Conservation (phyloP, 2,797 vertebrate genomes). For the Tapirus indicus region DNA sequence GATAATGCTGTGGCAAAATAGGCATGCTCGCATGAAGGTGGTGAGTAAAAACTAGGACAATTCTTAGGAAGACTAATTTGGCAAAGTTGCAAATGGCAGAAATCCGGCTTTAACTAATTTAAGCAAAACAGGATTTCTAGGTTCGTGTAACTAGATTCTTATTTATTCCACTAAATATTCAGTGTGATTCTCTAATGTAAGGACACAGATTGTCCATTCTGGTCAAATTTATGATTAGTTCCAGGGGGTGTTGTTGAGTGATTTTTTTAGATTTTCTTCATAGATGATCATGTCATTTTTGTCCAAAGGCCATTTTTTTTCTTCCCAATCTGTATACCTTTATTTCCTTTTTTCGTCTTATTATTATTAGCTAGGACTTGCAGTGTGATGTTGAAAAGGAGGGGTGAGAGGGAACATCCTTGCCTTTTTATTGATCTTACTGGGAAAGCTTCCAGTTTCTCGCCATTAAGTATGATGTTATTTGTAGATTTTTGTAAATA, state of each 20-base stretch:
- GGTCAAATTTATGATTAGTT: not conserved
- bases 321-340: not conserved
- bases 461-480: not conserved
- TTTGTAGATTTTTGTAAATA: not conserved
- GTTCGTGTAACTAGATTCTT: not conserved
- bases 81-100: not conserved
- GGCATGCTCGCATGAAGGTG: not conserved
- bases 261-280: not conserved
- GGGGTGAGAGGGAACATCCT: not conserved
- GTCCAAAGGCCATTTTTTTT: not conserved
- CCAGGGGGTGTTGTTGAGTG: not conserved
- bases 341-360: not conserved
- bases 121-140: not conserved
- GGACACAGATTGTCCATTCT: not conserved
- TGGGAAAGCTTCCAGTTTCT: not conserved
- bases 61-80: not conserved
- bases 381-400: not conserved
- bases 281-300: not conserved
- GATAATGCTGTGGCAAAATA: not conserved
- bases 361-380: not conserved
- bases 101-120: not conserved
- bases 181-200: not conserved
- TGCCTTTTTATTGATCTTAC: not conserved
- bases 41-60: not conserved
- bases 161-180: not conserved